phyloP scores from a whole-genome alignment of 1,140 invertebrate species.

The Cardiocondyla obscurior region DNA sequence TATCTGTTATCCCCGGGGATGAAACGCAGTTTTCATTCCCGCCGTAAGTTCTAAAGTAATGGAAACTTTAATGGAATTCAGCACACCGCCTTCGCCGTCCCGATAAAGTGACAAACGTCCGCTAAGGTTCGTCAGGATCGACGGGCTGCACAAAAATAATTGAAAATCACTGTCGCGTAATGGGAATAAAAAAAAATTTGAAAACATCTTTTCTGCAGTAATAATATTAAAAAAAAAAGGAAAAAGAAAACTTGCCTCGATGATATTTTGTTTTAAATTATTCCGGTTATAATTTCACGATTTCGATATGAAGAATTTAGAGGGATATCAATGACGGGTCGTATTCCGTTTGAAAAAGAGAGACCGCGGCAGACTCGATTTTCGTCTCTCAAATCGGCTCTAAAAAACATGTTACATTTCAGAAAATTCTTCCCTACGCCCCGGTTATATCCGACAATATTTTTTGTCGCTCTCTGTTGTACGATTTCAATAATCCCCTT shows the following conservation, averaged over 20 bases:
- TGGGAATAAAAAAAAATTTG: neutral
- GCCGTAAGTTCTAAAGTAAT: constrained; percentile 37
- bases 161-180: neutral
- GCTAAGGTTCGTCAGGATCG: neutral
- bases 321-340: neutral
- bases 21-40: constrained; percentile 32
- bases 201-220: neutral
- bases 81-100: neutral
- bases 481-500: neutral
- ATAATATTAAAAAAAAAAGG: no score
- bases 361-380: neutral
- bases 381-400: neutral
- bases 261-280: neutral
- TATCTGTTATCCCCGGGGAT: neutral
- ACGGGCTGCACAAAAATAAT: constrained; percentile 9
- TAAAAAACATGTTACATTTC: neutral
- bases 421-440: neutral
- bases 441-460: neutral
- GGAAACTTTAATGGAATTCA: constrained; percentile 53
- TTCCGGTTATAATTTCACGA: neutral
- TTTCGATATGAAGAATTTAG: neutral
- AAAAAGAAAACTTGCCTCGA: neutral
- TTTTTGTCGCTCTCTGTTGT: neutral
- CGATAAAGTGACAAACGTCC: constrained; percentile 24
- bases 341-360: neutral